Evolutionary conservation across 2,113 vertebrate genomes (phyloP), one percentile per base, ranked within the genome.

Genomic region (Felis chaus): DNA sequence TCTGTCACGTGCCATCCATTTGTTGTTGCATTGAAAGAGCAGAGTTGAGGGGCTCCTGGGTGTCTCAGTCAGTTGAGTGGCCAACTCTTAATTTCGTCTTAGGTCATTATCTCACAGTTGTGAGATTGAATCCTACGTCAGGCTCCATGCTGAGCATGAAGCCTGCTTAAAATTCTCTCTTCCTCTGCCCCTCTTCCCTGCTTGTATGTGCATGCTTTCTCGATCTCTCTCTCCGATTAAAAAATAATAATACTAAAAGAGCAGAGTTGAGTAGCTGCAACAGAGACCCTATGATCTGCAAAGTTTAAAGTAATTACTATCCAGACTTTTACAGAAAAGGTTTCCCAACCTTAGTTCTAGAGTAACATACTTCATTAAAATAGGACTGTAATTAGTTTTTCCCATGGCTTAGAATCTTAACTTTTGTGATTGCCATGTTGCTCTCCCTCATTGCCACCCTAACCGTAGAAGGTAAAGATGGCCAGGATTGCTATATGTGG

Each of bases 21-120:
- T 85, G 68, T 90, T 97, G 48, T 93, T 91, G 16, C 63, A 92
- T 41, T 93, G 27, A 78, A 96, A 90, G 95, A 95, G 11, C 63
- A 66, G 69, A 95, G 29, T 65, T 93, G 80, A 89, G 33, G 57
- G 7, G 19, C 7, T 2, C 19, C 57, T 61, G 57, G 57, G 57
- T 61, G 57, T 61, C 57, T 61, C 21, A 61, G 21, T 61, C 57
- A 61, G 57, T 61, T 7, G 57, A 61, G 57, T 61, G 57, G 57
- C 57, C 57, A 61, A 61, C 57, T 61, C 19, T 61, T 61, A 61
- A 61, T 61, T 61, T 61, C 21, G 7, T 21, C 21, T 61, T 8
- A 61, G 57, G 57, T 61, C 57, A 61, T 61, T 25, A 61, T 61
- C 21, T 61, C 57, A 23, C 57, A 61, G 57, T 61, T 61, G 21